Evolutionary conservation across 2,797 vertebrate genomes (phyloP), one percentile per base, ranked within the genome.

Genomic region (Sebastes vulpes): DNA sequence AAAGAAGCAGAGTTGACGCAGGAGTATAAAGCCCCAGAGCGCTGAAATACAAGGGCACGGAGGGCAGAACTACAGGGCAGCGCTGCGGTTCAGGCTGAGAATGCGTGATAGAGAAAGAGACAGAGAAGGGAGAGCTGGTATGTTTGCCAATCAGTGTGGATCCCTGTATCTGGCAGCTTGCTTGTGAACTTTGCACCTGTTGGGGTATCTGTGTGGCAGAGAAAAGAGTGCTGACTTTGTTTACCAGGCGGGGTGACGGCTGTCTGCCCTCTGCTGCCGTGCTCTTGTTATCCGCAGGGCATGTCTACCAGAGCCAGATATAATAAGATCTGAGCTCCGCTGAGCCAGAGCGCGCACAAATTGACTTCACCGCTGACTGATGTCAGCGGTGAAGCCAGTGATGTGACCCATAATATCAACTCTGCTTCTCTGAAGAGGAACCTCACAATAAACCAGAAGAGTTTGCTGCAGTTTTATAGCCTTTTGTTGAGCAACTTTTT

Each of bases 121-220:
- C 12, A 54, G 16, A 52, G n/a, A 64, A 64, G 14, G 4, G 21
- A 38, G 72, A 20, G 70, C 23, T 54, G 64, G 71, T 72, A 3
- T 85, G 72, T 65, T 71, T 82, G 74, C 67, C 75, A 72, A 38
- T 79, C 64, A 52, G 42, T 8, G 38, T 59, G 76, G 38, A 52
- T 35, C 74, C 58, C 63, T 54, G 63, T 64, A 25, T 73, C 65
- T 68, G 81, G 52, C 75, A 85, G 81, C 57, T 63, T n/a, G 78
- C 60, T 68, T 23, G 58, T 85, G 85, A 88, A 85, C 81, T 79
- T 80, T 83, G 83, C 65, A 81, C 81, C 78, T 84, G 81, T 79
- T 86, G 82, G 85, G 18, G 18, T 46, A 32, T 81, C 57, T 65
- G 69, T 50, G 66, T 48, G 69, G 57, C 67, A 61, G 48, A 11